phyloP scores from a whole-genome alignment of 2,888 invertebrate genomes.

The Archips crataeganus region DNA sequence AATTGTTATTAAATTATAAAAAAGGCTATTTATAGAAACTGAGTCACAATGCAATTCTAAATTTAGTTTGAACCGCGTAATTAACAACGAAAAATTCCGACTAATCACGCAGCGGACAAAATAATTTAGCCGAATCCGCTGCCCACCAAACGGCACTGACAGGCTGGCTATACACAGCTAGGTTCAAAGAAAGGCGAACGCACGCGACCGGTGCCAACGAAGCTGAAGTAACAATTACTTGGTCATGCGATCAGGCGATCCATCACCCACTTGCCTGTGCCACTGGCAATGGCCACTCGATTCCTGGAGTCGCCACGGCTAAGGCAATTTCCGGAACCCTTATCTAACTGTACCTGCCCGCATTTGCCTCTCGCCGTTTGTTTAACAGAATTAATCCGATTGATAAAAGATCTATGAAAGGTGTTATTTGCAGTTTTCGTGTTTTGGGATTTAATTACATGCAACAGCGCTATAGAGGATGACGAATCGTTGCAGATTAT shows the following conservation, averaged over 20 bases:
- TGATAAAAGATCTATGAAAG: slow-evolving; percentile 68
- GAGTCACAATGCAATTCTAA: background rate
- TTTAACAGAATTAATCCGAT: slow-evolving; percentile 81
- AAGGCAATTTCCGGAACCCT: slow-evolving; percentile 82
- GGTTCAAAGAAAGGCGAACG: slow-evolving; percentile 65
- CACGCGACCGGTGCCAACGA: slow-evolving; percentile 74
- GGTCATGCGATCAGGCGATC: slow-evolving; percentile 82
- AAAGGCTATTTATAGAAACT: too few species aligned
- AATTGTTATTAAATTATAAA: too few species aligned
- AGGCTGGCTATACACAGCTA: slow-evolving; percentile 40
- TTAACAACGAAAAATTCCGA: slow-evolving; percentile 34
- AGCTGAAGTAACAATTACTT: slow-evolving; percentile 81
- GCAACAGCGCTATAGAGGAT: background rate
- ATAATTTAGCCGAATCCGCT: slow-evolving; percentile 26
- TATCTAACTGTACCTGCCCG: slow-evolving; percentile 73
- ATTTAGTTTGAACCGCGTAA: background rate
- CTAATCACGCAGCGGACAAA: slow-evolving; percentile 30
- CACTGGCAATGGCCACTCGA: slow-evolving; percentile 73
- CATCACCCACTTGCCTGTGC: slow-evolving; percentile 75
- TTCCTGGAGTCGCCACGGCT: slow-evolving; percentile 64
- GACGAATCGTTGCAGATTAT: background rate
- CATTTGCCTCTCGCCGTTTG: slow-evolving; percentile 75
- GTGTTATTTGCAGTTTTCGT: slow-evolving; percentile 46
- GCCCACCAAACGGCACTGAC: slow-evolving; percentile 38
- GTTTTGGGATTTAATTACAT: background rate